Percentiles rank a stretch among this genome's conserved stretches.
These are phyloP conservation scores for Homalodisca vitripennis DNA, from an alignment of 1,140 invertebrate species.

Conservation along the genomic window DNA sequence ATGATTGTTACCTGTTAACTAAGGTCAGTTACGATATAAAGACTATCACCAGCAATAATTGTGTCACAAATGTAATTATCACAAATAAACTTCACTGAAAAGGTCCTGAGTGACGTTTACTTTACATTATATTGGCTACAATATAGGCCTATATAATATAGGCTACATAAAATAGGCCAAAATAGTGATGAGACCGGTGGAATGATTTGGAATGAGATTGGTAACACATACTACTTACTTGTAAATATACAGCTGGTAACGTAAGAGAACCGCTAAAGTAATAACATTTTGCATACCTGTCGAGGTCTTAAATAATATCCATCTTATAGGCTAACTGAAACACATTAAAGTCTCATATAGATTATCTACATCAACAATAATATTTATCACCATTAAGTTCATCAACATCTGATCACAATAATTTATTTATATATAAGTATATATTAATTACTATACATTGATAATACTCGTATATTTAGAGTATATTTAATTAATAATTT, in stretches of 20 bases:
- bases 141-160: no score
- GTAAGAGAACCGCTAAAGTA: neutral
- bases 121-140: no score
- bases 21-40: neutral
- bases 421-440: conserved; percentile 28
- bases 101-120: neutral
- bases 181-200: no score
- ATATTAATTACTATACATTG: conserved; percentile 24
- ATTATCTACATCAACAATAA: conserved; percentile 29
- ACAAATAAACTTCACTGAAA: neutral
- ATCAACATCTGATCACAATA: conserved; percentile 29
- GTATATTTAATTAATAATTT: conserved; percentile 16
- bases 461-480: conserved; percentile 20
- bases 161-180: no score
- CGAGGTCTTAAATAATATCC: conserved; percentile 10
- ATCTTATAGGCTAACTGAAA: neutral
- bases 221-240: conserved; percentile 16
- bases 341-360: conserved; percentile 9
- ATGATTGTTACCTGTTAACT: neutral
- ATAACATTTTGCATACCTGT: neutral
- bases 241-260: conserved; percentile 15
- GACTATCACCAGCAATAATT: neutral
- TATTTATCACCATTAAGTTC: conserved; percentile 30
- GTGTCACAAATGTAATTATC: neutral
- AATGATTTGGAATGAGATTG: conserved; percentile 17